Percentiles rank a stretch among this genome's conserved stretches.
Conservation (phyloP, 2,113 vertebrate genomes). For the Telmatochromis sp. region DNA sequence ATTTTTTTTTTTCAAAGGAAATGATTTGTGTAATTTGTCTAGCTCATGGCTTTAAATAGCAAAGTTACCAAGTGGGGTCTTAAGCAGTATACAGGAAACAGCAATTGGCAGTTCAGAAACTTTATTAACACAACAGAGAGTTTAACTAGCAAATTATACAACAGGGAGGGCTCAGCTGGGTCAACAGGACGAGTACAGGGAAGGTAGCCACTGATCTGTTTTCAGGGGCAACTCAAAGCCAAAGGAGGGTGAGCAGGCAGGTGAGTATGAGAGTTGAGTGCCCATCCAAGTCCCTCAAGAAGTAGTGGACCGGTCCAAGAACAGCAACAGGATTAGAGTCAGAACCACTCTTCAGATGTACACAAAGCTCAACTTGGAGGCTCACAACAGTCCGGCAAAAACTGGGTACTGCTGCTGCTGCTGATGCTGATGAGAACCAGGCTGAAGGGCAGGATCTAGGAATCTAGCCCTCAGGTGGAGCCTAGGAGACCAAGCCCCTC, state of each 20-base stretch:
- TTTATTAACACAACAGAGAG: not conserved
- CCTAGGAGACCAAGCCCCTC: not conserved
- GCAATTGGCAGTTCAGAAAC: not conserved
- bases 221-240: not conserved
- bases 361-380: not conserved
- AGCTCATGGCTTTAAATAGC: not conserved
- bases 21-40: not conserved
- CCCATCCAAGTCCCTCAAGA: not conserved
- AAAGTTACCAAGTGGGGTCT: not conserved
- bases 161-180: not conserved
- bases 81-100: not conserved
- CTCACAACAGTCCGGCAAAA: not conserved
- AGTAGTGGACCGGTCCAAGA: not conserved
- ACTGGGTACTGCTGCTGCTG: not conserved
- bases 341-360: not conserved
- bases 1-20: not conserved
- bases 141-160: not conserved
- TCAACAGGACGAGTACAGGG: not conserved
- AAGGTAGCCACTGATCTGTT: not conserved
- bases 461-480: not conserved
- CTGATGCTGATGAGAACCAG: not conserved
- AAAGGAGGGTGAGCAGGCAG: not conserved
- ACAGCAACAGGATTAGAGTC: not conserved
- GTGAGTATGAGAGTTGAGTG: not conserved
- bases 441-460: not conserved